phyloP scores from a whole-genome alignment of 2,113 vertebrate species.

The Thalassarche chlororhynchos region DNA sequence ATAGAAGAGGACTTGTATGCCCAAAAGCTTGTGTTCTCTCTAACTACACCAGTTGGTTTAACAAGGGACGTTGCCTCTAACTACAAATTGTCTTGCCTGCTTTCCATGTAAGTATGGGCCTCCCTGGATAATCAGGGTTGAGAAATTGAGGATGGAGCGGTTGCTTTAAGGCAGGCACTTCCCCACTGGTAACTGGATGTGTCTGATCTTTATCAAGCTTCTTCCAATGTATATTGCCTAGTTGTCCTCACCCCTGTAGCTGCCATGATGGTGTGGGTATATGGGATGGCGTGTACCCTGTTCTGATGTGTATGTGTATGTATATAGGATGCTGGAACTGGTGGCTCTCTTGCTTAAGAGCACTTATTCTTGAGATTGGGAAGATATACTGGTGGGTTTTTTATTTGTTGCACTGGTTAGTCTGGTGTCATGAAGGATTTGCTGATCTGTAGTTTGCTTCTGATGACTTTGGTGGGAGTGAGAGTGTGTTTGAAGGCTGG shows the following conservation, averaged over 20 bases:
- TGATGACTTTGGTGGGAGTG: background rate
- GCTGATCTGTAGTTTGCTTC: background rate
- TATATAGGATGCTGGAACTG: background rate
- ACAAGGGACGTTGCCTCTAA: background rate
- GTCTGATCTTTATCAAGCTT: background rate
- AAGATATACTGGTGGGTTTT: background rate
- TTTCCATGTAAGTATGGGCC: background rate
- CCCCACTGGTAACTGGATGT: background rate
- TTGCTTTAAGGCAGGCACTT: background rate
- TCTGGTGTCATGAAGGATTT: background rate
- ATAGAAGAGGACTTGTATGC: constrained; percentile 18
- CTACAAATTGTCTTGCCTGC: background rate
- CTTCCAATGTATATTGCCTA: background rate
- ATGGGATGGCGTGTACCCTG: background rate
- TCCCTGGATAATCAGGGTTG: background rate
- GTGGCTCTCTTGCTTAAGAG: background rate
- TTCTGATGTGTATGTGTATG: background rate
- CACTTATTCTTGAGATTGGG: background rate
- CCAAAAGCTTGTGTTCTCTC: constrained; percentile 27
- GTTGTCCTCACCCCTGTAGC: background rate
- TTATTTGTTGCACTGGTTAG: background rate
- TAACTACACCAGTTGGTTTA: constrained; percentile 23
- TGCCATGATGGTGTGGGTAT: background rate
- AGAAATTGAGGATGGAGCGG: background rate
- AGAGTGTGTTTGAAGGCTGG: background rate